Base-by-base conservation (phyloP, 2,888 invertebrate species). In the Cataglyphis altisquamis region DNA sequence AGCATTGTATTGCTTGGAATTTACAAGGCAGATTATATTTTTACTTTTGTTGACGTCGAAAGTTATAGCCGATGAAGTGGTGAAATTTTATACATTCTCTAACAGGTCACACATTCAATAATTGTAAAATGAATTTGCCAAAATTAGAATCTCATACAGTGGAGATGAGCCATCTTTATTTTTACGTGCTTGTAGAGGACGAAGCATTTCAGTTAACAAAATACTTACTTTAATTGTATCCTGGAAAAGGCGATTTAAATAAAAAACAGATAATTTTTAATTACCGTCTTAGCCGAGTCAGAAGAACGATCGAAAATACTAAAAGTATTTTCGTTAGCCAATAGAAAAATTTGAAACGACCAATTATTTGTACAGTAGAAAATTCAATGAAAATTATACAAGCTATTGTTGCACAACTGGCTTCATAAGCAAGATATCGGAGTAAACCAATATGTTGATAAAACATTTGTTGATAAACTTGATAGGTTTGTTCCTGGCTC, bases 351-450 rank as follows among this genome's bases (percentile, higher is more conserved):
- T 60, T 60, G 1, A 60, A 60, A 60, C 60, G 60, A 60, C 60
- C 29, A 60, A 29, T 60, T 60, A 60, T 60, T 60, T 60, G 60
- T 25, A 60, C 25, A 15, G 29, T 60, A 60, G 6, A 60, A 29
- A 60, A 60, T 29, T 60, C 6, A 15, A 6, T 60, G 15, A 60
- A 60, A 29, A 60, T 60, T 15, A 6, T 60, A 60, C 29, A 60
- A 60, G 29, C 60, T 60, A 60, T 60, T 60, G 29, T 60, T 60
- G 15, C 60, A 60, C 60, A 60, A 60, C 25, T 60, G 60, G 60
- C 29, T 60, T 60, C 15, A 29, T 60, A 60, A 60, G 12, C 29
- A 60, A 60, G 29, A 60, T 60, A 60, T 60, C 29, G 39, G 39
- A 29, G n/a, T n/a, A n/a, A n/a, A n/a, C n/a, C n/a, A n/a, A n/a